Conservation (phyloP, 2,113 vertebrate species). For the Oceanites oceanicus region DNA sequence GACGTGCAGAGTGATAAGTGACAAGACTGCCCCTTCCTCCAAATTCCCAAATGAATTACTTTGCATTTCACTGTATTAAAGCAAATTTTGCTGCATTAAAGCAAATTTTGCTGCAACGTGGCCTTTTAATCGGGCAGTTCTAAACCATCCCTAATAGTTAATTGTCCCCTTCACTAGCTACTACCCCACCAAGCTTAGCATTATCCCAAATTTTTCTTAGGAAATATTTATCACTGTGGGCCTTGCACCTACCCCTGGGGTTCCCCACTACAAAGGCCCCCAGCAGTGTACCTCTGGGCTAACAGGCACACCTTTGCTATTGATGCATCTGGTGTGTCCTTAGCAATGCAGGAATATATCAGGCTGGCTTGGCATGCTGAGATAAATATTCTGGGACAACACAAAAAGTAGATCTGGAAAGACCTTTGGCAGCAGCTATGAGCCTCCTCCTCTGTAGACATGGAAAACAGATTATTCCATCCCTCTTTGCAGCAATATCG, state of each 20-base stretch:
- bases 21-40: not conserved
- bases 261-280: not conserved
- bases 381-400: not conserved
- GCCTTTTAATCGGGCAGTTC: not conserved
- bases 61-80: not conserved
- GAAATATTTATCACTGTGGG: not conserved
- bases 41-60: not conserved
- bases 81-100: not conserved
- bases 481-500: rapidly evolving
- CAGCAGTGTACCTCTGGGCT: not conserved
- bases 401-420: not conserved
- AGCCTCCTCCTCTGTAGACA: not conserved
- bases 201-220: not conserved
- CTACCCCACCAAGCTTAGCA: not conserved
- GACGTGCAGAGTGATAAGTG: not conserved
- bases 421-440: not conserved
- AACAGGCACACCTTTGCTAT: not conserved
- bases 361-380: not conserved
- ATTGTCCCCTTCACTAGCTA: not conserved
- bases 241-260: not conserved
- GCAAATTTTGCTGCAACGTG: not conserved
- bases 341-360: not conserved
- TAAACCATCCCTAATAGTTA: not conserved
- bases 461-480: not conserved
- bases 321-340: not conserved